Base-by-base conservation (phyloP, 2,888 invertebrate genomes). In the Drosophila eohydei region DNA sequence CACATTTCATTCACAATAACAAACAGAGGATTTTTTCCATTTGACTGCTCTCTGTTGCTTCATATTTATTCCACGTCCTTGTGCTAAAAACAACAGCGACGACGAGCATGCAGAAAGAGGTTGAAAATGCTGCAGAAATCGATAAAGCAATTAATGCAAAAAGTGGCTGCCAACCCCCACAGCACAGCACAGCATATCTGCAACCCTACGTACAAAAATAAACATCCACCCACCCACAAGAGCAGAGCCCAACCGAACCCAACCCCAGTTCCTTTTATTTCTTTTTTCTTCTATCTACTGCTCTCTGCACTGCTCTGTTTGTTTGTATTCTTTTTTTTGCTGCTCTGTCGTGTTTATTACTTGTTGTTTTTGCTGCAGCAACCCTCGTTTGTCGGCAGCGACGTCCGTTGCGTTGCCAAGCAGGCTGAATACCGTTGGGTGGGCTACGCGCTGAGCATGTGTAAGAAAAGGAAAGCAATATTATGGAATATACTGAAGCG, bases 71-170 rank as follows among this genome's bases (percentile, higher is more conserved):
- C 76, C 75, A 78, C 78, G 87, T 88, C 87, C 87, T 88, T 88
- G 87, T 89, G 89, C 87, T 78, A 81, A 84, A 65, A 57, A 57
- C 69, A 73, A 68, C 69, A 65, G 62, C 65, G 38, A 32, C 43
- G 54, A 16, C 61, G 56, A 55, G 64, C 26, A 36, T 57, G 55
- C 65, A 26, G 59, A 51, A 64, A 65, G 60, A 64, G 66, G 69
- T 57, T 59, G 73, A 57, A 76, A 74, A 58, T 63, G 74, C 69
- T 64, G 52, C 73, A 83, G 87, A 89, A 89, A 89, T 90, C 90
- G 81, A 90, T 90, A 90, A 86, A 88, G 90, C 90, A 90, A 90
- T 90, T 90, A 90, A 90, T 89, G 88, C 80, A 71, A 78, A 85
- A 86, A 84, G 86, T 75, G 74, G 76, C 81, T 77, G 78, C 67